Percentiles rank a stretch among this genome's conserved stretches.
Conservation (phyloP, 2,113 vertebrate species). For the Oncorhynchus nerka region DNA sequence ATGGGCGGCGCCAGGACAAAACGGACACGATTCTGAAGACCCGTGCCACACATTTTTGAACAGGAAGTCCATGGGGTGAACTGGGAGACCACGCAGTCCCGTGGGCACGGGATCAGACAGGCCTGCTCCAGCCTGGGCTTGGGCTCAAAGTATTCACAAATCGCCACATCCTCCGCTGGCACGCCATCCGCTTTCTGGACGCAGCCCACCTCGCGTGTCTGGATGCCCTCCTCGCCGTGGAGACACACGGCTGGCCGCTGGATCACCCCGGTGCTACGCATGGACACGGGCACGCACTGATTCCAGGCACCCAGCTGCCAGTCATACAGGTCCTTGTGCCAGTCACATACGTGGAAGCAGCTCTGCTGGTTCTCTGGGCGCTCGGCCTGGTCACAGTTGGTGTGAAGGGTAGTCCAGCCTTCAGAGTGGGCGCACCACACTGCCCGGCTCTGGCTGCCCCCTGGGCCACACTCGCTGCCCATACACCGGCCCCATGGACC, state of each 20-base stretch:
- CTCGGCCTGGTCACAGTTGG: constrained; percentile 84
- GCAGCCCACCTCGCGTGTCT: constrained; percentile 86
- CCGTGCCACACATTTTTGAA: constrained; percentile 87
- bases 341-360: constrained; percentile 94
- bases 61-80: constrained; percentile 89
- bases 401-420: constrained; percentile 94
- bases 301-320: constrained; percentile 93
- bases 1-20: constrained; percentile 84
- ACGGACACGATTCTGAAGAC: constrained; percentile 86
- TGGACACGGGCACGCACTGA: constrained; percentile 84
- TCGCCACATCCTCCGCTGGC: constrained; percentile 81
- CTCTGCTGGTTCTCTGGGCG: constrained; percentile 89
- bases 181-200: constrained; percentile 80
- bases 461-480: constrained; percentile 94
- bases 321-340: constrained; percentile 93
- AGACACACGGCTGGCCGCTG: constrained; percentile 76
- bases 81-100: constrained; percentile 87
- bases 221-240: constrained; percentile 90
- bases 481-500: constrained; percentile 96
- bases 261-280: constrained; percentile 63
- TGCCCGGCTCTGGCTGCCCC: constrained; percentile 89
- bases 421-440: constrained; percentile 96
- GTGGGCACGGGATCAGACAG: constrained; percentile 91
- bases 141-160: constrained; percentile 96
- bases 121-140: constrained; percentile 93